phyloP scores from a whole-genome alignment of 1,140 invertebrate genomes.

The Drosophila bocqueti region DNA sequence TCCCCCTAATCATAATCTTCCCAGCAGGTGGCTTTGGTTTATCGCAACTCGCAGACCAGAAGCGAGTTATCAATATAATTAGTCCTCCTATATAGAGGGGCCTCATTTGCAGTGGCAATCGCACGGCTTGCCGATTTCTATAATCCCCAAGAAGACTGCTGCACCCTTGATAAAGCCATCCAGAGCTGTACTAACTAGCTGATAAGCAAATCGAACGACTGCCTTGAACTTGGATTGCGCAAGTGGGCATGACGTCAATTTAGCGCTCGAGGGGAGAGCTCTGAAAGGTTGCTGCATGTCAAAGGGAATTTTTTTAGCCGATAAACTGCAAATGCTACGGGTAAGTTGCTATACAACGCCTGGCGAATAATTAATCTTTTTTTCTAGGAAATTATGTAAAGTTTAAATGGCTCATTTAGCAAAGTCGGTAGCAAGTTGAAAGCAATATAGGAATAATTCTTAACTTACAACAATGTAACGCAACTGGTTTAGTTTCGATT shows the following conservation, averaged over 20 bases:
- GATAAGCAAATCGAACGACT: slow-evolving; percentile 31
- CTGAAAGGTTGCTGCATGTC: slow-evolving; percentile 3
- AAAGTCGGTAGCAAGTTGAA: background rate
- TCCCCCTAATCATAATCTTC: background rate
- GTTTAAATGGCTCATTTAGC: too few species aligned
- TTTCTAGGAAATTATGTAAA: background rate
- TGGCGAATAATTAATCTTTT: background rate
- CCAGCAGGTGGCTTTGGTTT: background rate
- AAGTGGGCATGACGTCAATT: slow-evolving; percentile 35
- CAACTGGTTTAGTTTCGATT: background rate
- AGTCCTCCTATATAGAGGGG: background rate
- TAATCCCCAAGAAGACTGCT: slow-evolving; percentile 23
- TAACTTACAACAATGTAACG: background rate
- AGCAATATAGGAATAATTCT: background rate
- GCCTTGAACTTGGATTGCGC: slow-evolving; percentile 45
- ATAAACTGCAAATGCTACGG: slow-evolving; percentile 10
- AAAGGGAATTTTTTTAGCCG: slow-evolving; percentile 7
- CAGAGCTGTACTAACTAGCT: slow-evolving; percentile 1
- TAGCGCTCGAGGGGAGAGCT: background rate
- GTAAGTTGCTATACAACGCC: background rate
- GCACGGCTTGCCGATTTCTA: slow-evolving; percentile 7
- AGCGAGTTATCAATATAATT: slow-evolving; percentile 9
- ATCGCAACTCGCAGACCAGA: background rate
- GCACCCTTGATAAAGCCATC: slow-evolving; percentile 28
- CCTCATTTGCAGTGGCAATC: background rate